Conservation (phyloP, 2,113 vertebrate genomes). For the Chamaetylas fuelleborni region DNA sequence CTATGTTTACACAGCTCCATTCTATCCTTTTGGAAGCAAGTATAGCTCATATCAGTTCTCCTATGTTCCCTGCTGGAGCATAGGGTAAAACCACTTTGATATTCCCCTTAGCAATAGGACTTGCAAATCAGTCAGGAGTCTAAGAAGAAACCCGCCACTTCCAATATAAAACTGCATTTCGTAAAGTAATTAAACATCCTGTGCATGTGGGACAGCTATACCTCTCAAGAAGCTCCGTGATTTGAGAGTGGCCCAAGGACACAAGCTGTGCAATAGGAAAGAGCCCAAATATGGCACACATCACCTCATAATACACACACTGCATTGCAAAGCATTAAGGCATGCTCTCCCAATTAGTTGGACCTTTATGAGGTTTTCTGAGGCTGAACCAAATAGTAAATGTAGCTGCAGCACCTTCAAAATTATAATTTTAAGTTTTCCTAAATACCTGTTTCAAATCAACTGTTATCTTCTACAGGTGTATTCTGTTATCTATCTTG, state of each 20-base stretch:
- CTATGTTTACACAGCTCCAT: neutral
- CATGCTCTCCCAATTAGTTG: neutral
- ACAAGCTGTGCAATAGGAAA: neutral
- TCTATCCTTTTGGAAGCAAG: neutral
- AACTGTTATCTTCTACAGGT: neutral
- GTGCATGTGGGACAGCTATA: fast-evolving
- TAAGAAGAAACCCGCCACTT: neutral
- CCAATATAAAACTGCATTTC: neutral
- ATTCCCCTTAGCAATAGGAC: neutral
- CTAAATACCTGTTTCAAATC: neutral
- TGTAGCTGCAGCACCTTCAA: neutral
- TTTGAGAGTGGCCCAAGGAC: neutral
- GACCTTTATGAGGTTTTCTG: neutral
- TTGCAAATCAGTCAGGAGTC: neutral
- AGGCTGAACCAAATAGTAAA: neutral
- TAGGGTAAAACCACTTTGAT: neutral
- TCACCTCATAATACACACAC: neutral
- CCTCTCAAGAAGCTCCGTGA: neutral
- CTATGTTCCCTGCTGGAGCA: neutral
- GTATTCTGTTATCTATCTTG: too few relatives aligned
- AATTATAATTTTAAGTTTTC: neutral
- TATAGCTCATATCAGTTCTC: neutral
- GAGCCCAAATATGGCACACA: neutral
- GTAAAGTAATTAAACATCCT: neutral
- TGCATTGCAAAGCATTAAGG: neutral